Evolutionary conservation across 1,140 invertebrate species (phyloP).

Genomic region (Drosophila azteca): DNA sequence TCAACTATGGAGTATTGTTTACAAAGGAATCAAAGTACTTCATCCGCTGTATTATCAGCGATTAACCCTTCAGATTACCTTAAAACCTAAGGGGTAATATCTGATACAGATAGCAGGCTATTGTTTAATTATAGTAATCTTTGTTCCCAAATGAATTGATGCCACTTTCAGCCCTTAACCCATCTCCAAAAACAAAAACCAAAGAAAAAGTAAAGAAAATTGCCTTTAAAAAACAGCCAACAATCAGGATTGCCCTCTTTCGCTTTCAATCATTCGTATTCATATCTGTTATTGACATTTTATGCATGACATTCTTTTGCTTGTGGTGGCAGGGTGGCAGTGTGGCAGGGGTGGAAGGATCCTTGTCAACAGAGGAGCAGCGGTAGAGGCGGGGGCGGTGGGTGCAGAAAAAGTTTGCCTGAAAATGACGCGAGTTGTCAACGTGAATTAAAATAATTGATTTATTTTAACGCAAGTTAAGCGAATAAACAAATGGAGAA

Average conservation of each 20-base stretch:
- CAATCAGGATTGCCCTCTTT: background rate
- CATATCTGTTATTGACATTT: constrained; percentile 73
- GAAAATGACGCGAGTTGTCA: constrained; percentile 78
- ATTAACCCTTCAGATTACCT: no score
- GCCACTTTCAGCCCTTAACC: no score
- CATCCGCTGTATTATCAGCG: no score
- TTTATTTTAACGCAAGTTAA: constrained; percentile 77
- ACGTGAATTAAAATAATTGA: constrained; percentile 80
- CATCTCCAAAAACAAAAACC: no score
- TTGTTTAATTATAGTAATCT: background rate
- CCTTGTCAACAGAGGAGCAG: constrained; percentile 65
- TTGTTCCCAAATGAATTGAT: background rate
- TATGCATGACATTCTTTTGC: constrained; percentile 67
- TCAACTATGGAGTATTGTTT: no score
- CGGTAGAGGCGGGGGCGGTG: no score
- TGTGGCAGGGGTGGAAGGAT: background rate
- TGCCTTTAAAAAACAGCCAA: background rate
- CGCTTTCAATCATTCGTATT: constrained; percentile 54
- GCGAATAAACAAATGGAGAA: constrained; percentile 52
- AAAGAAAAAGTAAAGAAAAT: background rate
- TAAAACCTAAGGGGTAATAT: no score
- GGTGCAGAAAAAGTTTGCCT: constrained; percentile 52
- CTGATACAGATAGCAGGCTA: no score
- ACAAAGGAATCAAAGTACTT: no score
- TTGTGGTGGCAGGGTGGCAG: constrained; percentile 3